Percentiles rank a stretch among this genome's conserved stretches.
Evolutionary conservation across 2,797 vertebrate species (phyloP).

Genomic region (Channa striata): DNA sequence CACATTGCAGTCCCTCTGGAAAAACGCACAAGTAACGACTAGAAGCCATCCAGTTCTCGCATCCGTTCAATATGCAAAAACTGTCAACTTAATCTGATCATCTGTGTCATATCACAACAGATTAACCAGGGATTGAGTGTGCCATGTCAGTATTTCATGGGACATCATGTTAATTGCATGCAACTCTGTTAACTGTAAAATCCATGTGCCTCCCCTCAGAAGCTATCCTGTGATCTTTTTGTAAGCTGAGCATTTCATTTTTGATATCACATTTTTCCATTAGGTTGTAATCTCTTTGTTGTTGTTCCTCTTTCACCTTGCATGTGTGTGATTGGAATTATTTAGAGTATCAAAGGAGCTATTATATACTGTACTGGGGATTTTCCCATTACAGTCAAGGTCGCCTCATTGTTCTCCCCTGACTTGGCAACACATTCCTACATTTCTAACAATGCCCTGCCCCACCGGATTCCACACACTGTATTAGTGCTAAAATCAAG

Average conservation of each 20-base stretch:
- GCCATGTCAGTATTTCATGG: neutral
- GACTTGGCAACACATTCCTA: constrained; percentile 12
- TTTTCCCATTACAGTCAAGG: constrained; percentile 37
- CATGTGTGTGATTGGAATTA: constrained; percentile 16
- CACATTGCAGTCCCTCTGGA: neutral
- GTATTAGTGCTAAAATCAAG: constrained; percentile 6
- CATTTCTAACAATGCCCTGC: constrained; percentile 3
- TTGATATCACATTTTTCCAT: too few species aligned
- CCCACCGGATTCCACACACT: neutral
- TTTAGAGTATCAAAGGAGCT: constrained; percentile 22
- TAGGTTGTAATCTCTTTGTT: too few species aligned
- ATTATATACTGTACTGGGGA: constrained; percentile 3
- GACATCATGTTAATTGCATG: constrained; percentile 1
- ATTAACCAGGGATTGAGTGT: constrained; percentile 4
- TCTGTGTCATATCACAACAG: constrained; percentile 22
- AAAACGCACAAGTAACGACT: neutral
- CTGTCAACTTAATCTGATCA: constrained; percentile 20
- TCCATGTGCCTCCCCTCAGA: neutral
- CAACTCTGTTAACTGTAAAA: neutral
- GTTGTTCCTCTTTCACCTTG: constrained; percentile 25
- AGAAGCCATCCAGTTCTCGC: neutral
- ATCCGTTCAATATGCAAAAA: constrained; percentile 20
- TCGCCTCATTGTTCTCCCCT: constrained; percentile 20
- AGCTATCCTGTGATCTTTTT: neutral
- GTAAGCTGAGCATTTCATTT: neutral